A percentile compares a stretch with the other conserved stretches of the same genome.
Conservation (phyloP, 2,888 invertebrate genomes). For the Hypomecis punctinalis region DNA sequence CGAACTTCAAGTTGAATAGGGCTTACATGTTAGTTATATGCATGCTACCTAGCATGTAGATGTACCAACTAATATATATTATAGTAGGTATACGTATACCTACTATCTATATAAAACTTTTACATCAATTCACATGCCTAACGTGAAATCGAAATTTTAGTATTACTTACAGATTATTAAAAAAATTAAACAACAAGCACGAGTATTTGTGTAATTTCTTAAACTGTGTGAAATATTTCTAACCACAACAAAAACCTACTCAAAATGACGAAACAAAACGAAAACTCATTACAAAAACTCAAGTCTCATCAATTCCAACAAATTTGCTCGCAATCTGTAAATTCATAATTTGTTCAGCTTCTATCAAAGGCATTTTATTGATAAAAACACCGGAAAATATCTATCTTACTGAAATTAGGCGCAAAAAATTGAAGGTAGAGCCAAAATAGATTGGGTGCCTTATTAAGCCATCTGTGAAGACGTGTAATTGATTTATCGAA, state of each 20-base stretch:
- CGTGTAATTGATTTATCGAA: constrained; percentile 20
- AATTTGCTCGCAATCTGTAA: constrained; percentile 9
- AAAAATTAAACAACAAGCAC: too few species aligned
- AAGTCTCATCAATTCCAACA: constrained; percentile 1
- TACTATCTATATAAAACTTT: too few species aligned
- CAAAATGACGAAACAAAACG: neutral
- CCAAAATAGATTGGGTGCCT: constrained; percentile 4
- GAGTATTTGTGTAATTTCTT: too few species aligned
- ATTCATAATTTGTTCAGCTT: constrained; percentile 12
- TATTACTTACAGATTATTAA: too few species aligned
- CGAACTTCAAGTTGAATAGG: too few species aligned
- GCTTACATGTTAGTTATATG: too few species aligned
- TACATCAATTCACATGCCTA: too few species aligned
- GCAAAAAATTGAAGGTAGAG: constrained; percentile 9
- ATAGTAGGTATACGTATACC: too few species aligned
- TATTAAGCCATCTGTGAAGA: constrained; percentile 13
- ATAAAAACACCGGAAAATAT: constrained; percentile 21
- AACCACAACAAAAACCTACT: neutral
- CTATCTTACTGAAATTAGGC: constrained; percentile 11
- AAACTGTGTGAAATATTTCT: neutral
- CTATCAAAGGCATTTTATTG: constrained; percentile 6
- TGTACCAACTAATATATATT: too few species aligned
- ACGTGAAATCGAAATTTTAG: too few species aligned
- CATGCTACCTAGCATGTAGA: too few species aligned
- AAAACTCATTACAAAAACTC: neutral